Evolutionary conservation across 2,888 invertebrate genomes (phyloP).

Genomic region (Acleris literana): DNA sequence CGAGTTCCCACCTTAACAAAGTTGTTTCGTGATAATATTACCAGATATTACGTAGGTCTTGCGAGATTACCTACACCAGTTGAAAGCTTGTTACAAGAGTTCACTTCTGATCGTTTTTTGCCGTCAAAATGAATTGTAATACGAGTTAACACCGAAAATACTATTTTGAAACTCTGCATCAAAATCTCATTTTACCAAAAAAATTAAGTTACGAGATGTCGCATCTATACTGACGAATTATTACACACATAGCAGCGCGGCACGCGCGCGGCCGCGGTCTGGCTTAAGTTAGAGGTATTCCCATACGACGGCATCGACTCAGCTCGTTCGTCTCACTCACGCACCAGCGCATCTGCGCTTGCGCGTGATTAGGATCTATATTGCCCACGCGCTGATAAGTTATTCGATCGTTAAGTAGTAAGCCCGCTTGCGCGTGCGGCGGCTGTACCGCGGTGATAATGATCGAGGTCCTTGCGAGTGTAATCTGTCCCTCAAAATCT

Average conservation of each 20-base stretch:
- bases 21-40: no score
- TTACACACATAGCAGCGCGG: conserved; percentile 14
- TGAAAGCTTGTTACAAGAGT: no score
- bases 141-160: no score
- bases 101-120: no score
- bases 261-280: conserved; percentile 1
- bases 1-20: no score
- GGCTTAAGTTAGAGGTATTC: background rate
- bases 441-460: background rate
- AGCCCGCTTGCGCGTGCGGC: background rate
- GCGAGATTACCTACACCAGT: no score
- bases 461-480: background rate
- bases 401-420: conserved; percentile 8
- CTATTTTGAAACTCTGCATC: no score
- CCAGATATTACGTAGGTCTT: no score
- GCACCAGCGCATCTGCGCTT: background rate
- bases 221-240: no score
- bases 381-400: background rate
- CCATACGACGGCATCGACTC: background rate
- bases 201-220: no score
- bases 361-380: background rate
- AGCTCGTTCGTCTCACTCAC: background rate
- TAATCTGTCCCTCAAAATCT: conserved; percentile 3
- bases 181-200: no score
- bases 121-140: no score